Conservation (phyloP, 2,888 invertebrate genomes). For the Drosophila pseudotalamancana region DNA sequence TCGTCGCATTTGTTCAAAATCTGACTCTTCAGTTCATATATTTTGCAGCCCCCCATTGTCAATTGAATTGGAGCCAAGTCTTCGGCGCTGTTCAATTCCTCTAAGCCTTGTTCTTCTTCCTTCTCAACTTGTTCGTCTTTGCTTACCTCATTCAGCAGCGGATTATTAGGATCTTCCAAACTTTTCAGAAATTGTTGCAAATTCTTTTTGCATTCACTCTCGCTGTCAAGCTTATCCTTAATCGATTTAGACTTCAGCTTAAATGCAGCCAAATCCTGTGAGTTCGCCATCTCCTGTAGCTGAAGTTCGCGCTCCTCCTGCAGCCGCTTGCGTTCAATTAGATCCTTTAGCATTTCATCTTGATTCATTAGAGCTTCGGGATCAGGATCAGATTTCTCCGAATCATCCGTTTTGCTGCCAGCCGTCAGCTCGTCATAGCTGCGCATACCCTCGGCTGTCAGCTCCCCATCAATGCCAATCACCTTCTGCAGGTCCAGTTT, state of each 20-base stretch:
- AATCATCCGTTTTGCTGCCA: conserved; percentile 36
- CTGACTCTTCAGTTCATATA: conserved; percentile 37
- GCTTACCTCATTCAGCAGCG: neutral
- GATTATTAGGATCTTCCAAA: neutral
- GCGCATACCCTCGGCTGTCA: conserved; percentile 66
- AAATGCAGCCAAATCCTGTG: neutral
- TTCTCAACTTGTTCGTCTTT: neutral
- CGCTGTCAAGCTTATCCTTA: neutral
- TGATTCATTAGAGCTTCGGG: conserved; percentile 16
- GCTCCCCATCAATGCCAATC: conserved; percentile 53
- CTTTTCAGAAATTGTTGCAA: neutral
- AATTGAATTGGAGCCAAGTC: conserved; percentile 14
- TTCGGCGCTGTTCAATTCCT: neutral
- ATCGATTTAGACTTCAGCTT: neutral
- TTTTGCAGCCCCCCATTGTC: conserved; percentile 28
- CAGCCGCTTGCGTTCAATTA: conserved; percentile 60
- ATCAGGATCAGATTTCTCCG: neutral
- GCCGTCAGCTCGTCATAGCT: conserved; percentile 70
- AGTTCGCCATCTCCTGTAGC: conserved; percentile 2
- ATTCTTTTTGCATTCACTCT: neutral
- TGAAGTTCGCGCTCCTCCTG: conserved; percentile 56
- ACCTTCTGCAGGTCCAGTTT: conserved; percentile 68
- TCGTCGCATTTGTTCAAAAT: conserved; percentile 1
- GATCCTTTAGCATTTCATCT: conserved; percentile 57
- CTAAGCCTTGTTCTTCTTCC: neutral